Evolutionary conservation across 2,888 invertebrate genomes (phyloP), one percentile per base, ranked within the genome.

Genomic region (Catocala fraxini): DNA sequence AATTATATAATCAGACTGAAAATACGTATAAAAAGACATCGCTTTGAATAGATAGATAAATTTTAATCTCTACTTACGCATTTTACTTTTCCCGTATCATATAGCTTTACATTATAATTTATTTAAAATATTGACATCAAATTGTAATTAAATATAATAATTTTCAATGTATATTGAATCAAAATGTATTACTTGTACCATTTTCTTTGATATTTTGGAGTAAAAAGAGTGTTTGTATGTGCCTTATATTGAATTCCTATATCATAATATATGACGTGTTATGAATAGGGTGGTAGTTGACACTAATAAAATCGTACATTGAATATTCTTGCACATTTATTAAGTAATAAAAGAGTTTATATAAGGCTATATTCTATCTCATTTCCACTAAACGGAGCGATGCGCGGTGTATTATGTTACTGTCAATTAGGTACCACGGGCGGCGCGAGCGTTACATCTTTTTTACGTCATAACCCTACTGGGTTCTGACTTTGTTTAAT

Each of bases 11-110:
- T 48, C 59, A 56, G 65, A 65, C 59, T 49, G 58, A 65, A 58
- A 59, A 57, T 15, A 49, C 34, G 12, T 52, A 51, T 12, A 45
- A 65, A 71, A 74, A 74, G 73, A 74, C 71, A 74, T 57, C 42
- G 49, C 46, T 51, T 48, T 6, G 42, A 56, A 63, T 55, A 5
- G 42, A 25, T 59, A 34, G 25, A 11, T 46, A 35, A n/a, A 46
- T 46, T 46, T 9, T 15, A 46, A 46, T 15, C 25, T 46, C 25
- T 46, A 15, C 46, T 15, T 46, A 46, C 15, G n/a, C 7, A 12
- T 45, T 45, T 12, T 15, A 15, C 46, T 46, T 46, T 25, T 4
- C 2, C 9, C 25, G 1, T 46, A 12, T 45, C 12, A 45, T 12
- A 45, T 12, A 5, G 5, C 7, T 46, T 15, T 1, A 5, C 10